Evolutionary conservation across 1,140 invertebrate genomes (phyloP).

Genomic region (Ylistrum balloti): DNA sequence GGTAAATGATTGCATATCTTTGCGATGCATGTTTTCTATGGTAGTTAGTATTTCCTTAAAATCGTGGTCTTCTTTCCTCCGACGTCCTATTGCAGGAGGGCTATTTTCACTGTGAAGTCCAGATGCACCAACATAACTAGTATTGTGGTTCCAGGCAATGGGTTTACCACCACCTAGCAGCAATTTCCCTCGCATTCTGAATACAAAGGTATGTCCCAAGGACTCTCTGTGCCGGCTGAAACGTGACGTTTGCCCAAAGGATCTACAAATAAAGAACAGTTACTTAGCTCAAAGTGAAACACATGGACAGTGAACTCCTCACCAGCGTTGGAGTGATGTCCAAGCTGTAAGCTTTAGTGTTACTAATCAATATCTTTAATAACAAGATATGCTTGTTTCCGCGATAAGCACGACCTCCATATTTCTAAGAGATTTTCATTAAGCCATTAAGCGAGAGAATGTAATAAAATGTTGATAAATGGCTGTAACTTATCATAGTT

Average conservation of each 20-base stretch:
- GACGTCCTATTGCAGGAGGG: conserved; percentile 18
- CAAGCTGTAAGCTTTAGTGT: neutral
- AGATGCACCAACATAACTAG: conserved; percentile 45
- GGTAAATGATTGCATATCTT: conserved; percentile 42
- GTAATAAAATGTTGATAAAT: conserved; percentile 36
- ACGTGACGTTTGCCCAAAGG: conserved; percentile 36
- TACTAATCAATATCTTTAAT: neutral
- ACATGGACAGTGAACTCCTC: neutral
- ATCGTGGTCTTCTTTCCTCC: conserved; percentile 31
- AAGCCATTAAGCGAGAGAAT: conserved; percentile 14
- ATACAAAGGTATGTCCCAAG: neutral
- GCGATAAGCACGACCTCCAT: conserved; percentile 2
- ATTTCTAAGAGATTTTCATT: conserved; percentile 9
- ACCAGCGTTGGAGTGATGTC: neutral
- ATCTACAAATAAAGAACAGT: conserved; percentile 25
- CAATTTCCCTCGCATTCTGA: conserved; percentile 3
- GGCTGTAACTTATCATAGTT: neutral
- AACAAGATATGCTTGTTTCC: neutral
- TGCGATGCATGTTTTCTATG: conserved; percentile 48
- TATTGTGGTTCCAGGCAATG: conserved; percentile 48
- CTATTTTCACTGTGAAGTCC: conserved; percentile 53
- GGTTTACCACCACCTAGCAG: conserved; percentile 22
- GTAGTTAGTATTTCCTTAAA: conserved; percentile 47
- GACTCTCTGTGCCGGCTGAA: neutral
- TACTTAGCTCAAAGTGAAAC: neutral